Evolutionary conservation across 2,888 invertebrate species (phyloP).

Genomic region (Sceliomorpha sp.): DNA sequence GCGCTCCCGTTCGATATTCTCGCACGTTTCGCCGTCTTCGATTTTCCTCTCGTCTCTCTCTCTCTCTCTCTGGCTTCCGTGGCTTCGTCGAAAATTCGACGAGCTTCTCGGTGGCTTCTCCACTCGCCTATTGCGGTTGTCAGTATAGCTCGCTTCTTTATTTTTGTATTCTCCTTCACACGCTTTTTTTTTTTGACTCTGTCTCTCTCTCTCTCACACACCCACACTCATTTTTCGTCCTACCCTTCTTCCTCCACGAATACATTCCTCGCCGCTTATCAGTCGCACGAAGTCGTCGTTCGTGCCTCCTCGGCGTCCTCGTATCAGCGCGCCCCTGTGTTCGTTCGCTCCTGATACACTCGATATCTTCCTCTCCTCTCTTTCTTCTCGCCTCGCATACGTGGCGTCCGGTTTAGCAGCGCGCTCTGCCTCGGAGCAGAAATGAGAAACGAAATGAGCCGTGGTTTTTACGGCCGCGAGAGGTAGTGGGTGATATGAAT

Average conservation of each 20-base stretch:
- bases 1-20: neutral
- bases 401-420: constrained; percentile 3
- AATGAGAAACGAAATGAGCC: constrained; percentile 18
- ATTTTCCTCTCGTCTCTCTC: neutral
- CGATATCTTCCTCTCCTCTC: no score
- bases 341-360: no score
- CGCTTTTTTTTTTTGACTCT: no score
- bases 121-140: neutral
- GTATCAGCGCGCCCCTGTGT: no score
- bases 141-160: neutral
- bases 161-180: no score
- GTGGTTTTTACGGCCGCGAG: constrained; percentile 5
- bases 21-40: neutral
- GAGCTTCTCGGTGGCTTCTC: neutral
- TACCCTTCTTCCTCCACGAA: neutral
- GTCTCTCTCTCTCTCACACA: constrained; percentile 14
- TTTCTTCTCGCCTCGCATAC: neutral
- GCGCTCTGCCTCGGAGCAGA: constrained; percentile 2
- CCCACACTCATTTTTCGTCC: no score
- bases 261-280: constrained; percentile 6
- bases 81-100: no score
- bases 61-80: no score
- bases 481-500: constrained; percentile 16
- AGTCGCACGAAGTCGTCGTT: constrained; percentile 1
- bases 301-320: no score